phyloP scores from a whole-genome alignment of 2,113 vertebrate genomes.

The Clupea harengus region DNA sequence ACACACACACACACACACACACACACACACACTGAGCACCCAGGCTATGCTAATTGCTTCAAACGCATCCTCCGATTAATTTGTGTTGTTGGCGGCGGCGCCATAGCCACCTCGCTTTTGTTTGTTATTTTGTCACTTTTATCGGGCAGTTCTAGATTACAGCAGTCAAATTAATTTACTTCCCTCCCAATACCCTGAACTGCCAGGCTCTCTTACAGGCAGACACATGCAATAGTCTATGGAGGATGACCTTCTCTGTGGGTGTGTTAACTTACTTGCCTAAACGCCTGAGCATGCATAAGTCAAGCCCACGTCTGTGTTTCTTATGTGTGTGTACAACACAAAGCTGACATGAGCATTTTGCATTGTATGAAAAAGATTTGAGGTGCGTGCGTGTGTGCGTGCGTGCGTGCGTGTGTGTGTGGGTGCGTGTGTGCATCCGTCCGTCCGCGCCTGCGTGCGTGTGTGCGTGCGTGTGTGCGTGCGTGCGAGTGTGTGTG shows the following conservation, averaged over 20 bases:
- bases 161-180: conserved; percentile 43
- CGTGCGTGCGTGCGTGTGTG: too few relatives aligned
- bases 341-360: too few relatives aligned
- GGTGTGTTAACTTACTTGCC: not conserved
- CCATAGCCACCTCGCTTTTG: conserved; percentile 26
- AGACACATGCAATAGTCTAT: not conserved
- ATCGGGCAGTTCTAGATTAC: conserved; percentile 29
- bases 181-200: conserved; percentile 2
- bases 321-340: too few relatives aligned
- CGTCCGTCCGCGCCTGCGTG: too few relatives aligned
- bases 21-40: conserved; percentile 41
- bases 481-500: too few relatives aligned
- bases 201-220: not conserved
- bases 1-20: conserved; percentile 19
- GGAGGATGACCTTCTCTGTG: not conserved
- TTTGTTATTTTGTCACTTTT: conserved; percentile 46
- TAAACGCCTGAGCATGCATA: too few relatives aligned
- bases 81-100: conserved; percentile 44
- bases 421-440: too few relatives aligned
- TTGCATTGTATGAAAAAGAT: conserved; percentile 19
- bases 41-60: conserved; percentile 53
- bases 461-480: not conserved
- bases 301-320: too few relatives aligned
- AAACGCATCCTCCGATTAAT: conserved; percentile 48
- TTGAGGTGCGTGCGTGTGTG: not conserved